Evolutionary conservation across 1,140 invertebrate genomes (phyloP).

Genomic region (Holotrichia oblita): DNA sequence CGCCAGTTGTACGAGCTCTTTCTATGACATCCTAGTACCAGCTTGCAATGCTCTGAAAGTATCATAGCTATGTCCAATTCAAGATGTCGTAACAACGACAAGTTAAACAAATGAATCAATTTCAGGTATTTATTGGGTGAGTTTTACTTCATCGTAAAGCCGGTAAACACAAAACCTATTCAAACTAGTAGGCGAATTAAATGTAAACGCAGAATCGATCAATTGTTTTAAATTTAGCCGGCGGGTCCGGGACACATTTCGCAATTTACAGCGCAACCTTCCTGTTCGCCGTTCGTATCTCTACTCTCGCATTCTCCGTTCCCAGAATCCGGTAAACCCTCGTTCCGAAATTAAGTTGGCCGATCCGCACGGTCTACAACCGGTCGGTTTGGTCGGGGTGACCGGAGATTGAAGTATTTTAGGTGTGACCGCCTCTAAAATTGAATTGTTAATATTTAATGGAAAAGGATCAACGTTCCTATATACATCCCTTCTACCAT

Average conservation of each 20-base stretch:
- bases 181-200: neutral
- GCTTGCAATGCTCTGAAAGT: too few relatives aligned
- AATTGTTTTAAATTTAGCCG: conserved; percentile 17
- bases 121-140: too few relatives aligned
- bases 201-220: neutral
- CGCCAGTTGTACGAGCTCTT: too few relatives aligned
- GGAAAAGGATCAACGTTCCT: neutral
- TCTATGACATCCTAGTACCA: too few relatives aligned
- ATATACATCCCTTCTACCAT: too few relatives aligned
- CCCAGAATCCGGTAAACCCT: neutral
- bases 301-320: neutral
- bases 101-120: too few relatives aligned
- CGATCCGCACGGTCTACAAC: neutral
- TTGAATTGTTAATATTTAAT: conserved; percentile 34
- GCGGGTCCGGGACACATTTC: neutral
- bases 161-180: too few relatives aligned
- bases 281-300: neutral
- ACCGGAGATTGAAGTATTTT: conserved; percentile 34
- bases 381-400: neutral
- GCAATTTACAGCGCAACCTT: conserved; percentile 16
- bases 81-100: too few relatives aligned
- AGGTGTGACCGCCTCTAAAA: conserved; percentile 21
- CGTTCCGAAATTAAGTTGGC: conserved; percentile 19
- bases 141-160: too few relatives aligned
- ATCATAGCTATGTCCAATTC: too few relatives aligned